Evolutionary conservation across 2,797 vertebrate genomes (phyloP).

Genomic region (Chelon auratus): DNA sequence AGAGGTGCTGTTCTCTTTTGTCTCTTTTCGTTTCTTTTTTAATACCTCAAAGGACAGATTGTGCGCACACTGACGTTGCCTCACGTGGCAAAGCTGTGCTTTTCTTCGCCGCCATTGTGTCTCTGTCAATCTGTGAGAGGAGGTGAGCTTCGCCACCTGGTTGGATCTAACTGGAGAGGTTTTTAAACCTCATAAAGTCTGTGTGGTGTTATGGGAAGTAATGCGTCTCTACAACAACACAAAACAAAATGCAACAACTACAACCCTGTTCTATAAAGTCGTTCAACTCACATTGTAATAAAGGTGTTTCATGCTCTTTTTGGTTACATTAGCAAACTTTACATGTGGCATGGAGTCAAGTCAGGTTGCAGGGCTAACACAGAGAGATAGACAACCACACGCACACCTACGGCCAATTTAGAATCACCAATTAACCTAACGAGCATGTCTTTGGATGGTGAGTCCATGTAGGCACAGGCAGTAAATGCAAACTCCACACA

Average conservation of each 20-base stretch:
- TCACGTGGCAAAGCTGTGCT: slow-evolving; percentile 32
- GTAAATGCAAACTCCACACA: no score
- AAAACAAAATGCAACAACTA: neutral
- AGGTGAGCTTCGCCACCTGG: slow-evolving; percentile 6
- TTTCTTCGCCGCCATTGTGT: slow-evolving; percentile 23
- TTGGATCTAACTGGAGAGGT: neutral
- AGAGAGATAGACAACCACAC: no score
- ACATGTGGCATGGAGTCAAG: neutral
- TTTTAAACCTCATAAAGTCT: slow-evolving; percentile 9
- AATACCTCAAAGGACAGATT: slow-evolving; percentile 23
- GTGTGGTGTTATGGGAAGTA: slow-evolving; percentile 17
- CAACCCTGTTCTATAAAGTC: neutral
- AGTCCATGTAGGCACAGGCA: no score
- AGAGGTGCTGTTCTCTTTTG: slow-evolving; percentile 28
- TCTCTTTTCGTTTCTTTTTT: neutral
- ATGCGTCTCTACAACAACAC: neutral
- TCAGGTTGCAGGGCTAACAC: no score
- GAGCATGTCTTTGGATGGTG: no score
- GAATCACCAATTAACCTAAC: no score
- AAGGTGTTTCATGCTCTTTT: neutral
- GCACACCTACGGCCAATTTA: no score
- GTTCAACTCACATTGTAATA: neutral
- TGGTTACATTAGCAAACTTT: neutral
- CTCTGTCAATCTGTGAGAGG: slow-evolving; percentile 12
- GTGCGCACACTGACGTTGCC: slow-evolving; percentile 37